Evolutionary conservation across 2,797 vertebrate species (phyloP), one percentile per base, ranked within the genome.

Genomic region (Propithecus perrieri): DNA sequence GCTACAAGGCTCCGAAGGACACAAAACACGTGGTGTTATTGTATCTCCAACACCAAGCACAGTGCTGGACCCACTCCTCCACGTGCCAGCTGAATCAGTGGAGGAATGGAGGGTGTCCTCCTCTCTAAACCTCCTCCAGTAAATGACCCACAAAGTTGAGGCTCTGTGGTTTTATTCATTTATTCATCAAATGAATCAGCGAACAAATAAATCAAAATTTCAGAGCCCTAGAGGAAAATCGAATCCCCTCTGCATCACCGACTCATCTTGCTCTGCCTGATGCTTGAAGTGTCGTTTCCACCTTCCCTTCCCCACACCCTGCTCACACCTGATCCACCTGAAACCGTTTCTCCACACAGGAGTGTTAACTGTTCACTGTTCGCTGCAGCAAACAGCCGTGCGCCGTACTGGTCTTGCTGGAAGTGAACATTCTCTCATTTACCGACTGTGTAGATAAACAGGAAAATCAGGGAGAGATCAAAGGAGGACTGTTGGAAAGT

Each of bases 41-140:
- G 2, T 3, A 0, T 61, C 7, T 41, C 35, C 41, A 28, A 24
- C 15, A 10, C 35, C 12, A 14, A 7, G 26, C n/a, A 0, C 46
- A 0, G 0, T 0, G 24, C 13, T 18, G 5, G 15, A 8, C 57
- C 61, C n/a, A 0, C 12, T 33, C 2, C 7, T 1, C 14, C 10
- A 0, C 9, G 59, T 69, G 50, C 38, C 14, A 0, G 35, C 9
- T 0, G 35, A 20, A 12, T 59, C 61, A 5, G 10, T 3, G 55
- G 13, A 1, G 7, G 13, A 17, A 8, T 12, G 17, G 22, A n/a
- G 2, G 0, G 1, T 4, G 0, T 11, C 12, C 17, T 55, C 41
- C 13, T 78, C 20, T n/a, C 30, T 26, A 0, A 6, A 4, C 33
- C 28, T 7, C 10, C 12, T 48, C 35, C 24, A 0, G 5, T 9